Percentiles rank a stretch among this genome's conserved stretches.
Conservation (phyloP, 30 jellyfish, hydroid and myxozoan species). For the Aurelia aurita region DNA sequence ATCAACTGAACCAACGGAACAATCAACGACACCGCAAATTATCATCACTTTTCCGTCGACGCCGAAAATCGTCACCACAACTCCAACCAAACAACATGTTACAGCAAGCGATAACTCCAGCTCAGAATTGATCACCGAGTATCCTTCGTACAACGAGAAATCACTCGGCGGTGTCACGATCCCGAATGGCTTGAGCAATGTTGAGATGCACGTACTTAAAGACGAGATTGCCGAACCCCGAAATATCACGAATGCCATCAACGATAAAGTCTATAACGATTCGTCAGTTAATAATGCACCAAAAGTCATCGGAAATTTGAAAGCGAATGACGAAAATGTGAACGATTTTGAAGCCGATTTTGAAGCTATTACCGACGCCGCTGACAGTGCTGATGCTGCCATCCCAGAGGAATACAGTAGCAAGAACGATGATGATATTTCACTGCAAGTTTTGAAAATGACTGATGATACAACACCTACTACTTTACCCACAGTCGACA, state of each 20-base stretch:
- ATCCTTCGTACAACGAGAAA: slow-evolving; percentile 22
- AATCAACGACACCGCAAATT: not conserved
- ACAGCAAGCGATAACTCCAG: not conserved
- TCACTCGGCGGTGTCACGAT: not conserved
- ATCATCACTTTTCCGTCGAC: not conserved
- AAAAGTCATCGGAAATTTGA: slow-evolving; percentile 31
- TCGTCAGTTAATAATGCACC: slow-evolving; percentile 2
- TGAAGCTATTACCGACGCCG: slow-evolving; percentile 65
- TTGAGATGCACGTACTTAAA: slow-evolving; percentile 36
- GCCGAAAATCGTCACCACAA: not conserved
- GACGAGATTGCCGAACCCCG: not conserved
- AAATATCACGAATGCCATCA: not conserved
- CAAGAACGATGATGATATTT: slow-evolving; percentile 22
- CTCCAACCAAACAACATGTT: not conserved
- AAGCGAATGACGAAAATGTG: slow-evolving; percentile 44
- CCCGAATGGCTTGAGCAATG: not conserved
- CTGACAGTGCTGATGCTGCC: slow-evolving; percentile 44
- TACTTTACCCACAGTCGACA: not conserved
- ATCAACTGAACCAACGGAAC: not conserved
- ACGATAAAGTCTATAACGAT: not conserved
- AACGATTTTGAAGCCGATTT: slow-evolving; percentile 67
- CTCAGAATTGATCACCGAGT: slow-evolving; percentile 8
- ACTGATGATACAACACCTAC: not conserved
- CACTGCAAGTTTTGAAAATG: slow-evolving; percentile 17
- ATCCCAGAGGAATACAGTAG: not conserved